These are phyloP conservation scores for Adoxophyes honmai DNA, from an alignment of 1,140 invertebrate genomes.

Conservation along the genomic window DNA sequence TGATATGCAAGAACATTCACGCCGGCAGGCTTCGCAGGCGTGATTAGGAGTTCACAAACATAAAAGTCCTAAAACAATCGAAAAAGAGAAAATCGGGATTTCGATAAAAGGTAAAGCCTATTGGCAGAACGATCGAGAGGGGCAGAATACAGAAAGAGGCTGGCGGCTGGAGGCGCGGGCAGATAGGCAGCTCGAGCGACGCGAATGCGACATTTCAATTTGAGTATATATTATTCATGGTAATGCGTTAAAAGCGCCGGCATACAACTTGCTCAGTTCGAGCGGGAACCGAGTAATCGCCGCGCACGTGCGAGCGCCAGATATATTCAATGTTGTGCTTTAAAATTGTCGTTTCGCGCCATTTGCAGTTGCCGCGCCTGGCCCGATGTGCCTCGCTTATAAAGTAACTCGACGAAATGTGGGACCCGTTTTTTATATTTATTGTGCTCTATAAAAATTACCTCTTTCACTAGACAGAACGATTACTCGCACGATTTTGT, in stretches of 20 bases:
- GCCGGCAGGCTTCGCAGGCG: not conserved
- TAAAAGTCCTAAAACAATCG: conserved; percentile 19
- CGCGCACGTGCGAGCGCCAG: conserved; percentile 52
- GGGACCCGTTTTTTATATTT: conserved; percentile 47
- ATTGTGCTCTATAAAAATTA: conserved; percentile 38
- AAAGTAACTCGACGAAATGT: conserved; percentile 61
- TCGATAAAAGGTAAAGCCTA: conserved; percentile 58
- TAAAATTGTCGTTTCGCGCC: conserved; percentile 71
- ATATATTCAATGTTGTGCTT: conserved; percentile 70
- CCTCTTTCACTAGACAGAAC: conserved; percentile 37
- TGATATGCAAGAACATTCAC: not conserved
- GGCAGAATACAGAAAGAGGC: conserved; percentile 53
- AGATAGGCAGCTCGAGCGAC: conserved; percentile 62
- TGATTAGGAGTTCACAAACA: conserved; percentile 9
- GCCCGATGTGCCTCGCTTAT: conserved; percentile 59
- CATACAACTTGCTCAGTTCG: conserved; percentile 52
- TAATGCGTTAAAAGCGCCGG: conserved; percentile 74
- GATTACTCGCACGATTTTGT: not conserved
- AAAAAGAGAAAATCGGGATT: conserved; percentile 32
- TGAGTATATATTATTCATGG: conserved; percentile 75
- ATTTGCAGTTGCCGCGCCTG: conserved; percentile 55
- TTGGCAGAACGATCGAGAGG: conserved; percentile 46
- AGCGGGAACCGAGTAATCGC: conserved; percentile 60
- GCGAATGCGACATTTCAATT: conserved; percentile 76
- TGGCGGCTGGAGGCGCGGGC: conserved; percentile 30